Evolutionary conservation across 2,888 invertebrate genomes (phyloP).

Genomic region (Bimastos eiseni): DNA sequence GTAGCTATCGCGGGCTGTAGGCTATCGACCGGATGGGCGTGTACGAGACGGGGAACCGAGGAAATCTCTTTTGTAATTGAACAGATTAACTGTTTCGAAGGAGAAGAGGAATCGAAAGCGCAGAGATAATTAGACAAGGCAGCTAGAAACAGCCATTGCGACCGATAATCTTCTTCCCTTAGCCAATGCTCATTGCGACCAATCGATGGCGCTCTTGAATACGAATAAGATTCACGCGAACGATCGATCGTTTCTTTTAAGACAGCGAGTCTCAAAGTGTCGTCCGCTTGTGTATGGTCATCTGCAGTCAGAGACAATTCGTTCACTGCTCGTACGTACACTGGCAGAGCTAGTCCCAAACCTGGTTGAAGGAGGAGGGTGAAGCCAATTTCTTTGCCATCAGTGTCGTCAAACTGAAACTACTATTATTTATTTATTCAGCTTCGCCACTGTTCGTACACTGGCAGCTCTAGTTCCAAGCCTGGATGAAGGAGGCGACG

Average conservation of each 20-base stretch:
- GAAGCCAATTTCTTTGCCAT: too few relatives aligned
- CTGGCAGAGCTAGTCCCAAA: too few relatives aligned
- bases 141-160: not conserved
- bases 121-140: not conserved
- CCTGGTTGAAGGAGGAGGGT: too few relatives aligned
- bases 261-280: too few relatives aligned
- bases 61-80: not conserved
- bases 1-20: not conserved
- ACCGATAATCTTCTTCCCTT: not conserved
- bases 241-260: not conserved
- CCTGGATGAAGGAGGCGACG: too few relatives aligned
- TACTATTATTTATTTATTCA: too few relatives aligned
- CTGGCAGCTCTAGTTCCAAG: too few relatives aligned
- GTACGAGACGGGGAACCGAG: not conserved
- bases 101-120: not conserved
- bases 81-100: not conserved
- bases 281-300: too few relatives aligned
- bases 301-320: too few relatives aligned
- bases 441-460: too few relatives aligned
- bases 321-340: too few relatives aligned
- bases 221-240: not conserved
- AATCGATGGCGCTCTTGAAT: not conserved
- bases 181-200: not conserved
- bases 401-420: too few relatives aligned
- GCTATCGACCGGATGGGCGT: not conserved